Base-by-base conservation (phyloP, 2,888 invertebrate species). In the Eremobia ochroleuca region DNA sequence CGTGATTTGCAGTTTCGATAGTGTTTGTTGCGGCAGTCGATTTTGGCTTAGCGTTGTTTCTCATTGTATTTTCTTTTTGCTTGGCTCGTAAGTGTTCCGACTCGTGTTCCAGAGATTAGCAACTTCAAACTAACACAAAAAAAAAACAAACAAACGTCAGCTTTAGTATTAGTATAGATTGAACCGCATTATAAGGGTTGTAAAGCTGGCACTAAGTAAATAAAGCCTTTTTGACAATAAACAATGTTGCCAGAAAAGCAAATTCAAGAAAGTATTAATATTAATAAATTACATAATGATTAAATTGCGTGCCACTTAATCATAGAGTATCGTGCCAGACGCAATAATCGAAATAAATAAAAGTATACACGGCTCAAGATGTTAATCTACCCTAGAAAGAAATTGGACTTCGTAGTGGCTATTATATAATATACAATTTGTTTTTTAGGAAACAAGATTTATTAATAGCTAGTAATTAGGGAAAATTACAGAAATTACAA, bases 301-400 rank as follows among this genome's bases (percentile, higher is more conserved):
- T 52, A 28, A 9, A 77, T 65, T 75, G 83, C 85, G 83, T 84
- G 83, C 37, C 13, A 25, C 25, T 25, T 70, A 70, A 82, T 77
- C 46, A 28, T 40, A 6, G 21, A 4, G 9, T 85, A 31, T 70
- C 83, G 83, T 82, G 85, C 62, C 21, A 55, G 62, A 49, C 49
- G n/a, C 15, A 72, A 46, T 69, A 73, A 70, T 77, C 71, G 69
- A n/a, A 85, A 73, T 73, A 64, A 66, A 82, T 82, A 64, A 78
- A 77, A 66, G 59, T 59, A 70, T 73, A 85, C 70, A 61, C 28
- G 46, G 31, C 40, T 70, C 66, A 46, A 34, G 82, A 84, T 84
- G 31, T n/a, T 77, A 31, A 84, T 84, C 84, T 82, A 78, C 72
- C 75, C 61, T 71, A 40, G 4, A n/a, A 77, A 55, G 34, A 64